Percentiles rank a stretch among this genome's conserved stretches.
These are phyloP conservation scores for Prosapia bicincta DNA, from an alignment of 2,888 invertebrate genomes.

Conservation along the genomic window DNA sequence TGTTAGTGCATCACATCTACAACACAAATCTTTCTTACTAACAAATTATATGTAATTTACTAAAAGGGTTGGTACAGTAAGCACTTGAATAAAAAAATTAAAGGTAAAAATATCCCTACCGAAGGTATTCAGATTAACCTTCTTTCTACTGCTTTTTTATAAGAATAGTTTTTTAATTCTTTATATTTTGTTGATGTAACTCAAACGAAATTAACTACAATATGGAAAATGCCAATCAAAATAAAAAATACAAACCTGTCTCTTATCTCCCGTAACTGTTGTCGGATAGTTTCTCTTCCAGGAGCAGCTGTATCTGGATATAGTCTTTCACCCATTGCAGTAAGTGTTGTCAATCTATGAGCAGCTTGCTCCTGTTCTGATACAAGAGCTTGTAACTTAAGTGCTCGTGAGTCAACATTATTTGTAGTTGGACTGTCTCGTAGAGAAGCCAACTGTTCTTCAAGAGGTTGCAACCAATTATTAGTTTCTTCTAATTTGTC, in stretches of 20 bases:
- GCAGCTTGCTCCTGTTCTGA: conserved; percentile 83
- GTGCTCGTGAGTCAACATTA: conserved; percentile 61
- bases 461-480: conserved; percentile 73
- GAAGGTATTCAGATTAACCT: no score
- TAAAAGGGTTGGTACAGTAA: no score
- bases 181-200: no score
- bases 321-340: conserved; percentile 81
- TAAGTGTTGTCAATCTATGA: conserved; percentile 63
- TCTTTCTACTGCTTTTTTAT: no score
- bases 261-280: conserved; percentile 73
- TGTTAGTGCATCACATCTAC: conserved; percentile 79
- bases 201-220: no score
- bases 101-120: no score
- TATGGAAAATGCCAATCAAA: no score
- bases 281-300: conserved; percentile 85
- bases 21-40: no score
- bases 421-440: conserved; percentile 58
- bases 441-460: conserved; percentile 63
- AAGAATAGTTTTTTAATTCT: no score
- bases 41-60: no score
- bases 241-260: conserved; percentile 53
- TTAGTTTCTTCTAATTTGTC: conserved; percentile 71
- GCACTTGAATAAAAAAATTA: no score
- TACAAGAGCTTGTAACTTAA: conserved; percentile 66
- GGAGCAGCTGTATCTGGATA: conserved; percentile 88